Conservation (phyloP, 1,140 invertebrate genomes). For the Odontomachus brunneus region DNA sequence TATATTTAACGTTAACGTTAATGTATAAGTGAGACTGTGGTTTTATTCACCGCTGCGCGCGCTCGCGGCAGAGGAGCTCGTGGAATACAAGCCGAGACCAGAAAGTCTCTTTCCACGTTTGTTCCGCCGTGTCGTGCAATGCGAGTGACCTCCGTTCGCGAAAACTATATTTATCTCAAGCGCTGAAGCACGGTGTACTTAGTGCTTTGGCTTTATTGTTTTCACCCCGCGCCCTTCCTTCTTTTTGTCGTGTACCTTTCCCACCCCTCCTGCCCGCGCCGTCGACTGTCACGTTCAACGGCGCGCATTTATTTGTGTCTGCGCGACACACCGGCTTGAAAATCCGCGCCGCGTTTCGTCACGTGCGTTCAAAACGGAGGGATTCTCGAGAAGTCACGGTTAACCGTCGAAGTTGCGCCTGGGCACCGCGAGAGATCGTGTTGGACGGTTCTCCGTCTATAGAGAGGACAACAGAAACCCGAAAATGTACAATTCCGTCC, state of each 20-base stretch:
- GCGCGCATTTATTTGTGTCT: constrained; percentile 76
- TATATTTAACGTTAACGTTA: background rate
- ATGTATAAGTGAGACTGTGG: background rate
- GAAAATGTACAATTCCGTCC: too few relatives aligned
- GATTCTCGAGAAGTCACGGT: background rate
- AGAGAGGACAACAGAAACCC: too few relatives aligned
- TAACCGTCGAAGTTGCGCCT: background rate
- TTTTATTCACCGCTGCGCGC: background rate
- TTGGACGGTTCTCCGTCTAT: too few relatives aligned
- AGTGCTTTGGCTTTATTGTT: constrained; percentile 80
- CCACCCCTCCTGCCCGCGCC: constrained; percentile 50
- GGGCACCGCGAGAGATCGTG: background rate
- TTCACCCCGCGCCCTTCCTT: constrained; percentile 48
- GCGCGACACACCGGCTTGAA: constrained; percentile 72
- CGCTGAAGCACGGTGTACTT: constrained; percentile 78
- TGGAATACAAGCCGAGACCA: constrained; percentile 35
- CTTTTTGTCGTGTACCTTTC: constrained; percentile 73
- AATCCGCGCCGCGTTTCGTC: constrained; percentile 66
- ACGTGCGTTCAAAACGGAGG: constrained; percentile 33
- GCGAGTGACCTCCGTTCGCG: constrained; percentile 82
- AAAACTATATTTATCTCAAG: constrained; percentile 82
- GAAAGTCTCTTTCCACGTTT: constrained; percentile 72
- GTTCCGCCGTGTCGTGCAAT: constrained; percentile 74
- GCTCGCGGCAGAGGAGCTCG: background rate
- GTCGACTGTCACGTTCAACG: constrained; percentile 52